phyloP scores from a whole-genome alignment of 1,140 invertebrate genomes.

The Diachasma alloeum region DNA sequence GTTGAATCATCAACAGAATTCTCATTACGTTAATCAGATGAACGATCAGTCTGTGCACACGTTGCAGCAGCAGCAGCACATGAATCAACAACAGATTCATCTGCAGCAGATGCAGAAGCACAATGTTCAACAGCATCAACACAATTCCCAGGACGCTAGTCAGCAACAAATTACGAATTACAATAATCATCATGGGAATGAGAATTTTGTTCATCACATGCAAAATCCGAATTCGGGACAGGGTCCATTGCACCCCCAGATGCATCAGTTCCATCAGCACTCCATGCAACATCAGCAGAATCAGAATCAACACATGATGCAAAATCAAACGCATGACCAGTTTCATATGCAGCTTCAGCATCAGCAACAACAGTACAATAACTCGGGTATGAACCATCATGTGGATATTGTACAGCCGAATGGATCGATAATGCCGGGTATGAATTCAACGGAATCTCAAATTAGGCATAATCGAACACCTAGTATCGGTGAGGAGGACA shows the following conservation, averaged over 20 bases:
- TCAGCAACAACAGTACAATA: conserved; percentile 51
- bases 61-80: conserved; percentile 50
- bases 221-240: conserved; percentile 51
- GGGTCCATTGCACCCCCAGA: conserved; percentile 40
- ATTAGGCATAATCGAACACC: conserved; percentile 39
- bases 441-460: conserved; percentile 48
- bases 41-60: conserved; percentile 49
- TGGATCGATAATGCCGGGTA: conserved; percentile 45
- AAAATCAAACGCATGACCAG: conserved; percentile 50
- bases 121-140: conserved; percentile 51
- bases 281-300: conserved; percentile 43
- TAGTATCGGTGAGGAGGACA: conserved; percentile 48
- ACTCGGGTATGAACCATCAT: conserved; percentile 52
- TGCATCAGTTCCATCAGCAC: conserved; percentile 53
- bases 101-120: conserved; percentile 47
- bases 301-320: conserved; percentile 47
- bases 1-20: conserved; percentile 31
- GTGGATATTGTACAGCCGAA: conserved; percentile 49
- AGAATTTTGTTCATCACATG: conserved; percentile 55
- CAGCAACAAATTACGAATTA: conserved; percentile 44
- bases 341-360: conserved; percentile 55
- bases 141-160: conserved; percentile 49
- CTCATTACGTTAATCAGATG: conserved; percentile 46
- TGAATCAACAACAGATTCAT: conserved; percentile 52
- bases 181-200: conserved; percentile 45